These are phyloP conservation scores for Eupsilia transversa DNA, from an alignment of 2,888 invertebrate species.

Conservation along the genomic window DNA sequence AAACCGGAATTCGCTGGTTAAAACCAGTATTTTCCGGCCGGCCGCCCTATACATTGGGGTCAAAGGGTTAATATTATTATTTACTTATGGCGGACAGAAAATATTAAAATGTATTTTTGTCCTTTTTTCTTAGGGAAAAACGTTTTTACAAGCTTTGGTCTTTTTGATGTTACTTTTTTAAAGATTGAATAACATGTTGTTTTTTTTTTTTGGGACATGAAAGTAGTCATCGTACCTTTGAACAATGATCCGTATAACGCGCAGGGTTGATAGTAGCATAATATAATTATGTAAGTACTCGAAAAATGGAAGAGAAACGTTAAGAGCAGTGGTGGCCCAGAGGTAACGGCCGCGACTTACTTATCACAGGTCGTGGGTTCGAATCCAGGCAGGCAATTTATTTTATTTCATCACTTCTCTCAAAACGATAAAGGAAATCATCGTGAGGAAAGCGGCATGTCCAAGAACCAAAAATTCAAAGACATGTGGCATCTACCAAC, in stretches of 20 bases:
- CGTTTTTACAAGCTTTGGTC: conserved; percentile 20
- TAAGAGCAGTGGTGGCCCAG: too few species aligned
- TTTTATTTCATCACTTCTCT: too few species aligned
- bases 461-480: too few species aligned
- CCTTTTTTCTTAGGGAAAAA: conserved; percentile 36
- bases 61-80: conserved; percentile 73
- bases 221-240: not conserved
- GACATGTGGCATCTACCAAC: too few species aligned
- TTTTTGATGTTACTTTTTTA: conserved; percentile 27
- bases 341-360: too few species aligned
- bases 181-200: conserved; percentile 9
- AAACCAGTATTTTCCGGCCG: conserved; percentile 76
- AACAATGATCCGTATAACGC: not conserved
- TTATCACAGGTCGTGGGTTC: too few species aligned
- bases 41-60: conserved; percentile 63
- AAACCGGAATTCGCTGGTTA: conserved; percentile 74
- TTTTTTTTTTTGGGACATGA: conserved; percentile 7
- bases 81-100: conserved; percentile 64
- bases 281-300: too few species aligned
- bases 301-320: too few species aligned
- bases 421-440: too few species aligned
- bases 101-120: conserved; percentile 31
- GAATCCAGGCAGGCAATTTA: too few species aligned
- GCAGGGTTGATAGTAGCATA: not conserved
- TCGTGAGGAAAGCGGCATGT: too few species aligned